A percentile compares a stretch with the other conserved stretches of the same genome.
These are phyloP conservation scores for Drosophila nikananu DNA, from an alignment of 1,140 invertebrate species.

Conservation along the genomic window DNA sequence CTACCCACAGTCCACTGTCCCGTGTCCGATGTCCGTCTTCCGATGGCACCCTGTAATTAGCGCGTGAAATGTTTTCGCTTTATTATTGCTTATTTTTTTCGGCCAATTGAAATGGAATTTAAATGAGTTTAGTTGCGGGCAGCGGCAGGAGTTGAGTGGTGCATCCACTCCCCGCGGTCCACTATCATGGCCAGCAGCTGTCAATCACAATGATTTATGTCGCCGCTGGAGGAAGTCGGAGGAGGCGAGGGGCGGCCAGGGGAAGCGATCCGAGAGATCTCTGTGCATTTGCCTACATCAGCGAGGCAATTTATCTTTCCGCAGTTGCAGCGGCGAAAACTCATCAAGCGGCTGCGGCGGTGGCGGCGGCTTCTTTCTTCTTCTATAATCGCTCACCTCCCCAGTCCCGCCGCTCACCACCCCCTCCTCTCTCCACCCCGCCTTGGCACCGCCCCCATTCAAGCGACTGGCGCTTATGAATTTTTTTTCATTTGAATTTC, in stretches of 20 bases:
- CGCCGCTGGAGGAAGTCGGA: slow-evolving; percentile 42
- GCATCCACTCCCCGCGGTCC: slow-evolving; percentile 16
- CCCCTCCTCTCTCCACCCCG: neutral
- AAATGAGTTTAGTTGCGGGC: slow-evolving; percentile 82
- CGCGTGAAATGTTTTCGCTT: slow-evolving; percentile 65
- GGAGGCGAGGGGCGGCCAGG: slow-evolving; percentile 1
- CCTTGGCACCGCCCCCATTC: slow-evolving; percentile 27
- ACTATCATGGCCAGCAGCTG: slow-evolving; percentile 67
- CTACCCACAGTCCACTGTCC: slow-evolving; percentile 50
- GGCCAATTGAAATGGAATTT: slow-evolving; percentile 82
- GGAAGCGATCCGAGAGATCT: slow-evolving; percentile 33
- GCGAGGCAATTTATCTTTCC: slow-evolving; percentile 83
- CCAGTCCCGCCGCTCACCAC: slow-evolving; percentile 2
- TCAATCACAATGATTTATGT: slow-evolving; percentile 85
- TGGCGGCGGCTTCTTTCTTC: slow-evolving; percentile 77
- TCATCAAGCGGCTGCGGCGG: slow-evolving; percentile 73
- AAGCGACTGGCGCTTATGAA: slow-evolving; percentile 55
- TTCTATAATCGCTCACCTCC: slow-evolving; percentile 65
- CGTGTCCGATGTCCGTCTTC: slow-evolving; percentile 29
- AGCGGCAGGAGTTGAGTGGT: slow-evolving; percentile 26
- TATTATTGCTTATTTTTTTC: slow-evolving; percentile 58
- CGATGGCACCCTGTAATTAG: slow-evolving; percentile 78
- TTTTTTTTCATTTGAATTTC: slow-evolving; percentile 79
- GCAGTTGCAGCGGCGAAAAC: slow-evolving; percentile 74
- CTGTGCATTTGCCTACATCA: slow-evolving; percentile 78